phyloP scores from a whole-genome alignment of 2,797 vertebrate genomes.

The Carcharodon carcharias region DNA sequence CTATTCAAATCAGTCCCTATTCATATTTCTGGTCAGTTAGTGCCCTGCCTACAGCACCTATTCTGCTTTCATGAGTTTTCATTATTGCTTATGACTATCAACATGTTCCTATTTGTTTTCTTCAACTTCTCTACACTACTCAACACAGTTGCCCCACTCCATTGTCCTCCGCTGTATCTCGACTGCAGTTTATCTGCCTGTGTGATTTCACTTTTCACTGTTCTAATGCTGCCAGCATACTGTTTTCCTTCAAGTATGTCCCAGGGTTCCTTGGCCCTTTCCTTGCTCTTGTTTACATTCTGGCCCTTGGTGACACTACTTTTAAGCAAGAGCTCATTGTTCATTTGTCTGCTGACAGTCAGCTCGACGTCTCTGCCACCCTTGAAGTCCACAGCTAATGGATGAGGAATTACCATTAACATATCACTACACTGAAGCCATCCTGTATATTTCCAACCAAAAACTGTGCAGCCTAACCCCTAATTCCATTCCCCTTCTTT shows the following conservation, averaged over 20 bases:
- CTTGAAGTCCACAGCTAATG: too few relatives aligned
- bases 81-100: not conserved
- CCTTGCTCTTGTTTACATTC: too few relatives aligned
- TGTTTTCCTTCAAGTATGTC: not conserved
- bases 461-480: too few relatives aligned
- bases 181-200: not conserved
- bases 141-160: not conserved
- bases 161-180: not conserved
- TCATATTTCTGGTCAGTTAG: not conserved
- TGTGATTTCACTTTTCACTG: not conserved
- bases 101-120: not conserved
- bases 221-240: not conserved
- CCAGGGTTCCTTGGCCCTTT: not conserved
- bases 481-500: too few relatives aligned
- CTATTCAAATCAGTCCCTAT: not conserved
- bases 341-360: too few relatives aligned
- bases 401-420: too few relatives aligned
- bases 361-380: too few relatives aligned
- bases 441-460: too few relatives aligned
- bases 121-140: not conserved
- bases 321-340: too few relatives aligned
- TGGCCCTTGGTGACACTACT: too few relatives aligned
- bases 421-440: too few relatives aligned
- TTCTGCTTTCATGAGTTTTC: too few relatives aligned
- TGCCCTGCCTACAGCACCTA: not conserved